Evolutionary conservation across 2,797 vertebrate genomes (phyloP).

Genomic region (Columba guinea): DNA sequence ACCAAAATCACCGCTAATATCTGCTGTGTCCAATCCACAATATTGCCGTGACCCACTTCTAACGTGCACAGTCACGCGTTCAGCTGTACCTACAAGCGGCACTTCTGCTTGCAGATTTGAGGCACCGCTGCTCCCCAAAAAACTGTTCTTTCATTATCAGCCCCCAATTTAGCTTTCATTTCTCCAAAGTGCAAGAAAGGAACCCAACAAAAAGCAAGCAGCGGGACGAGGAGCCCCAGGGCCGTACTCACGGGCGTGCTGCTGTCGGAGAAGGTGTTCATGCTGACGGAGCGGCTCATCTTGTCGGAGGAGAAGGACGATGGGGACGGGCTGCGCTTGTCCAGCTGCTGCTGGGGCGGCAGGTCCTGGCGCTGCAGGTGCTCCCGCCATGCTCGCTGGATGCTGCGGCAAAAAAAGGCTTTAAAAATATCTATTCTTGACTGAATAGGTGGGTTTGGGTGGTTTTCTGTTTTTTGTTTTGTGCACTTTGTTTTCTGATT

Average conservation of each 20-base stretch:
- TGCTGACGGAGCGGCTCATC: conserved; percentile 95
- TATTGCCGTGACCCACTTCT: not conserved
- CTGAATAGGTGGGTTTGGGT: accelerated
- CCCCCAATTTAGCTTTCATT: accelerated
- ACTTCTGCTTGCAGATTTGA: not conserved
- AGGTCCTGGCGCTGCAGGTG: conserved; percentile 86
- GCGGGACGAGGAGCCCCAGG: accelerated
- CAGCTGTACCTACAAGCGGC: not conserved
- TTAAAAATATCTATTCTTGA: not conserved
- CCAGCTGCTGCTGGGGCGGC: conserved; percentile 66
- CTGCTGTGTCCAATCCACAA: not conserved
- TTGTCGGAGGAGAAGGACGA: conserved; percentile 85
- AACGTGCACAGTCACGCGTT: accelerated
- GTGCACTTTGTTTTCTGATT: accelerated
- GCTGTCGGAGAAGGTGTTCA: conserved; percentile 91
- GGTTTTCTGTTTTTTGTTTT: accelerated
- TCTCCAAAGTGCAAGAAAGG: accelerated
- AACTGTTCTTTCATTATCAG: not conserved
- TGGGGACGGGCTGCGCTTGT: conserved; percentile 87
- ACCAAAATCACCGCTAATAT: not conserved
- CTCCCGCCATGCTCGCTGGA: conserved; percentile 91
- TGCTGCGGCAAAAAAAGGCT: conserved; percentile 71
- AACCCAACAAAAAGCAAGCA: not conserved
- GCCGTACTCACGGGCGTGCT: conserved; percentile 90
- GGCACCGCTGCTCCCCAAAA: accelerated